These are phyloP conservation scores for Hephaestus fuliginosus DNA, from an alignment of 2,797 vertebrate genomes.

Conservation along the genomic window DNA sequence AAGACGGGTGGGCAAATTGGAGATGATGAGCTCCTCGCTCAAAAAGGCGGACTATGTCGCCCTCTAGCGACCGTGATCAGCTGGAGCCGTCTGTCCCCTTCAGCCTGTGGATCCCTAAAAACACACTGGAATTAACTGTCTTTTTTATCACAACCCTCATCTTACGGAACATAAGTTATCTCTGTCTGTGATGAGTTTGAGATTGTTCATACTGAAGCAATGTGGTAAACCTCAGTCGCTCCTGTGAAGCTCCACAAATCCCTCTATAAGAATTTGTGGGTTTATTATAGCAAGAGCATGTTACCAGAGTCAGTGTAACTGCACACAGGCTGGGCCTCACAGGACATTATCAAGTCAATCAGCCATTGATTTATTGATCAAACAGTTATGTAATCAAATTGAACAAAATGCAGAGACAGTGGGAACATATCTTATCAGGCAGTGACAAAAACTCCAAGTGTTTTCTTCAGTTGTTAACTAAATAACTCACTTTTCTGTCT, in stretches of 20 bases:
- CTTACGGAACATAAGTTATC: not conserved
- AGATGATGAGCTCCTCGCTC: not conserved
- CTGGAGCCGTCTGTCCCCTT: not conserved
- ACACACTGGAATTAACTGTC: not conserved
- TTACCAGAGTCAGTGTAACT: not conserved
- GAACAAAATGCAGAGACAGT: slow-evolving; percentile 8
- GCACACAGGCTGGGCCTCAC: not conserved
- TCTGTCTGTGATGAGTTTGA: not conserved
- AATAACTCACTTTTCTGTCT: slow-evolving; percentile 46
- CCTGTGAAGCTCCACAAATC: not conserved
- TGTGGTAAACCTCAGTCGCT: slow-evolving; percentile 14
- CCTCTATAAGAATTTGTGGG: not conserved
- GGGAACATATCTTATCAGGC: not conserved
- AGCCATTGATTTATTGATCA: slow-evolving; percentile 9
- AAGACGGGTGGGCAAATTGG: not conserved
- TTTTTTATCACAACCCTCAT: not conserved
- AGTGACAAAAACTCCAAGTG: not conserved
- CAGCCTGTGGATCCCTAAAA: not conserved
- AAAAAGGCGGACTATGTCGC: slow-evolving; percentile 78
- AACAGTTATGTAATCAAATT: not conserved
- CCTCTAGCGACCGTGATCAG: slow-evolving; percentile 69
- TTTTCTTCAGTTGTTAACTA: slow-evolving; percentile 20
- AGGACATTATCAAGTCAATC: not conserved
- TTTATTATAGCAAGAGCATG: not conserved
- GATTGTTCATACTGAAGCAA: not conserved